Percentiles rank a stretch among this genome's conserved stretches.
Evolutionary conservation across 1,140 invertebrate genomes (phyloP).

Genomic region (Neocloeon triangulifer): DNA sequence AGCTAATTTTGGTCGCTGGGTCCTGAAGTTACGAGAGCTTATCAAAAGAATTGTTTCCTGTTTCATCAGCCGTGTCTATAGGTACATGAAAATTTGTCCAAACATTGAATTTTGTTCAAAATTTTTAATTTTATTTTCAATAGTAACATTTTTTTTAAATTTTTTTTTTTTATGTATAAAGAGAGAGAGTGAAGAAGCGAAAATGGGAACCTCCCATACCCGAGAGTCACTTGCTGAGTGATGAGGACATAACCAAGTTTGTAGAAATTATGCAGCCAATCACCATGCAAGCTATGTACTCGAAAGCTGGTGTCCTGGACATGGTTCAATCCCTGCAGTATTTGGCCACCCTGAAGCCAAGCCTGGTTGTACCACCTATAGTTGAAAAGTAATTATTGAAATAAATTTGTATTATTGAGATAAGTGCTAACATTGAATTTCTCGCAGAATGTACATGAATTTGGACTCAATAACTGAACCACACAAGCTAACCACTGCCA

Average conservation of each 20-base stretch:
- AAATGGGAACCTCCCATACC: constrained; percentile 47
- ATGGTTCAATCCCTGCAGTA: constrained; percentile 44
- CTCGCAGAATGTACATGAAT: constrained; percentile 36
- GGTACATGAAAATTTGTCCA: constrained; percentile 14
- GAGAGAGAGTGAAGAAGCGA: constrained; percentile 33
- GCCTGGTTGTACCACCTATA: constrained; percentile 58
- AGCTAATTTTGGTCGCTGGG: constrained; percentile 66
- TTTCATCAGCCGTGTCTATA: constrained; percentile 32
- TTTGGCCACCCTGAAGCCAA: constrained; percentile 55
- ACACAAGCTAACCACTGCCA: constrained; percentile 56
- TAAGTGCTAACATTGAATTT: background rate
- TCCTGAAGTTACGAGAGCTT: constrained; percentile 33
- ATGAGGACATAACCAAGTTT: constrained; percentile 63
- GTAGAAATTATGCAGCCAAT: constrained; percentile 47
- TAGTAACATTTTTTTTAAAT: constrained; percentile 1
- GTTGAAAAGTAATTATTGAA: constrained; percentile 36
- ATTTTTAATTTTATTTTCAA: too few relatives aligned
- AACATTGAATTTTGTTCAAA: constrained; percentile 1
- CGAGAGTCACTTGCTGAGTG: constrained; percentile 43
- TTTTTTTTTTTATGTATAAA: constrained; percentile 14
- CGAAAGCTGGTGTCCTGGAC: constrained; percentile 37
- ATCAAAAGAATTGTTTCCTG: constrained; percentile 30
- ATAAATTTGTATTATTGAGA: too few relatives aligned
- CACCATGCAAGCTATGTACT: constrained; percentile 52
- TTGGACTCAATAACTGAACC: constrained; percentile 73